Base-by-base conservation (phyloP, 2,888 invertebrate genomes). In the Synergus japonicus region DNA sequence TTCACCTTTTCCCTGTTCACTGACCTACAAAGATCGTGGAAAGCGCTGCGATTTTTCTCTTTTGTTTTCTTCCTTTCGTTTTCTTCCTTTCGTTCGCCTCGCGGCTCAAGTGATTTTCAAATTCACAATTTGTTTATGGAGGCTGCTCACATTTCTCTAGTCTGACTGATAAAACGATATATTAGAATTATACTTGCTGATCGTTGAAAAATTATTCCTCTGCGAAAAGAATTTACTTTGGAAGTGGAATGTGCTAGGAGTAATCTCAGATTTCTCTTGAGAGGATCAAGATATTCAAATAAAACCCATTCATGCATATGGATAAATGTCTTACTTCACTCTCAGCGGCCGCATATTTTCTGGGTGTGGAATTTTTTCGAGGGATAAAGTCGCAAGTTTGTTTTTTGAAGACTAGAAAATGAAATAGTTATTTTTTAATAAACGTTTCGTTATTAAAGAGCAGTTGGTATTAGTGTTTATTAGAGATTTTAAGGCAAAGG, bases 1-100 rank as follows among this genome's bases (percentile, higher is more conserved):
- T 76, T 79, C 77, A 73, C 78, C 41, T 63, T 49, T 49, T 15
- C 76, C 65, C n/a, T 82, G 79, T 78, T 41, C 80, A 64, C 73
- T 63, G 63, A 44, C 67, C 64, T 65, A 54, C 18, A 79, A 82
- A 76, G 46, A 46, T 73, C 54, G 15, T 37, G 73, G 69, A 69
- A 49, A 60, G n/a, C 43, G 18, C 60, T 46, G 63, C 66, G 66
- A 66, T 79, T 79, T 63, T 77, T 67, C 58, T 43, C 76, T 43
- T 60, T 69, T 69, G 29, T 69, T 43, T 49, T 49, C 15, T 15
- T 49, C 9, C 49, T 49, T 49, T 9, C 8, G 15, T 69, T 15
- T 37, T n/a, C n/a, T n/a, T n/a, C n/a, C n/a, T n/a, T n/a, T n/a
- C n/a, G n/a, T n/a, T n/a, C n/a, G 15, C 49, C 10, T 69, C n/a